Percentiles rank a stretch among this genome's conserved stretches.
phyloP scores from a whole-genome alignment of 2,113 vertebrate genomes.

The Paratilapia polleni region DNA sequence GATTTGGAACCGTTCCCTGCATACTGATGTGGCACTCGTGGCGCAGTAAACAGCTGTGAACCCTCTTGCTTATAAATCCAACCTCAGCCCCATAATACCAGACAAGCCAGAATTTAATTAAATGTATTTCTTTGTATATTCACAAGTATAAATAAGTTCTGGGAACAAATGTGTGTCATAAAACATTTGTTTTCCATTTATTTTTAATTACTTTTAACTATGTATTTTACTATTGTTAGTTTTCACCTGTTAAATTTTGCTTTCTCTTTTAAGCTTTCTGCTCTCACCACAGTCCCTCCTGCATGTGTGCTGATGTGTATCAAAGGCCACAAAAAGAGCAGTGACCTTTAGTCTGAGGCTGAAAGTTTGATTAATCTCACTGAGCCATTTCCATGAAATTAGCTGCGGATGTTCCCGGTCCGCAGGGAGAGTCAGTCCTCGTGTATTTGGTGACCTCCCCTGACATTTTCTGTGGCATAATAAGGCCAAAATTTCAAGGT shows the following conservation, averaged over 20 bases:
- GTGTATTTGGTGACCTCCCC: neutral
- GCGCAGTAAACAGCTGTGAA: conserved; percentile 16
- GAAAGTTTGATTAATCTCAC: neutral
- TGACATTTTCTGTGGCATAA: neutral
- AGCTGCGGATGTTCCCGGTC: neutral
- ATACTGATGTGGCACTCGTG: neutral
- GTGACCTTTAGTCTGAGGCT: neutral
- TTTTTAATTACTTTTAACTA: neutral
- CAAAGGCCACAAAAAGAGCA: neutral
- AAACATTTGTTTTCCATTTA: neutral
- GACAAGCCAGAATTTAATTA: neutral
- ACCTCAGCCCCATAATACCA: neutral
- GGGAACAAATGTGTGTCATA: too few relatives aligned
- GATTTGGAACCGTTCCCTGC: conserved; percentile 9
- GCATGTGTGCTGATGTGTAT: neutral
- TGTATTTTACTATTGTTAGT: neutral
- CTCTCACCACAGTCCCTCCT: neutral
- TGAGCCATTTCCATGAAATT: neutral
- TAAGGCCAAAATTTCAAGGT: neutral
- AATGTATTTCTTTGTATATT: neutral
- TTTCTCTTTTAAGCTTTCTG: neutral
- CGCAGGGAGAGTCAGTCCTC: neutral
- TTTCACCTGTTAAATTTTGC: neutral
- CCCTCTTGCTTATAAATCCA: neutral
- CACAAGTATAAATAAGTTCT: neutral